Evolutionary conservation across 30 jellyfish, hydroid and myxozoan genomes (phyloP).

Genomic region (Pseudorhiza aurosa): DNA sequence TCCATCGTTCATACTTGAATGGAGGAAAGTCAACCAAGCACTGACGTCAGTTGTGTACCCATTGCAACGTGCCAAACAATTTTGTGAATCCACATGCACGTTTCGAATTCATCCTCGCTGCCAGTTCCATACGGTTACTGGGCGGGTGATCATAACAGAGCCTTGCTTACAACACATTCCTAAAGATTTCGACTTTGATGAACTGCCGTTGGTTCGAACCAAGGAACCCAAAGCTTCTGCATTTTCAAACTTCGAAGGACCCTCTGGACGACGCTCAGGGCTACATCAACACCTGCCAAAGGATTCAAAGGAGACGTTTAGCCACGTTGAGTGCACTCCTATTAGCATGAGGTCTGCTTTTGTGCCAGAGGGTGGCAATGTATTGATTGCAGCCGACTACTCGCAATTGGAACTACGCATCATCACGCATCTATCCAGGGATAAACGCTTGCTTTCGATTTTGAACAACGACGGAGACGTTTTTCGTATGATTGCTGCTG

Average conservation of each 20-base stretch:
- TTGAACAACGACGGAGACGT: slow-evolving; percentile 82
- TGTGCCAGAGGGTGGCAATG: slow-evolving; percentile 70
- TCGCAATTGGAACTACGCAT: slow-evolving; percentile 89
- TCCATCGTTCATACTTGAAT: slow-evolving; percentile 83
- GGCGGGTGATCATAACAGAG: slow-evolving; percentile 85
- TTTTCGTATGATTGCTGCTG: slow-evolving; percentile 94
- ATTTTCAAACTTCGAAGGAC: too few relatives aligned
- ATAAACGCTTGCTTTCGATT: slow-evolving; percentile 46
- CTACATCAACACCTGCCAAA: too few relatives aligned
- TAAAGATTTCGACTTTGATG: slow-evolving; percentile 82
- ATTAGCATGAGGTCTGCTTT: slow-evolving; percentile 92
- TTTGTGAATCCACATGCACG: slow-evolving; percentile 16
- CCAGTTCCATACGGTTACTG: slow-evolving; percentile 87
- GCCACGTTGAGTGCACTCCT: not conserved
- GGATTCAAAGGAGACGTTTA: too few relatives aligned
- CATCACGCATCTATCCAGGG: slow-evolving; percentile 85
- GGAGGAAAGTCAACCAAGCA: slow-evolving; percentile 92
- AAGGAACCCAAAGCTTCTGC: not conserved
- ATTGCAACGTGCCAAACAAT: slow-evolving; percentile 65
- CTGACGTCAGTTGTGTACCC: slow-evolving; percentile 85
- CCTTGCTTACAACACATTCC: slow-evolving; percentile 96
- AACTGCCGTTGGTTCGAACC: not conserved
- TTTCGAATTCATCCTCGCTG: slow-evolving; percentile 77
- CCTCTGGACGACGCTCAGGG: too few relatives aligned
- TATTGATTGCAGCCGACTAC: slow-evolving; percentile 88